These are phyloP conservation scores for Cydia pomonella DNA, from an alignment of 1,140 invertebrate genomes.

Conservation along the genomic window DNA sequence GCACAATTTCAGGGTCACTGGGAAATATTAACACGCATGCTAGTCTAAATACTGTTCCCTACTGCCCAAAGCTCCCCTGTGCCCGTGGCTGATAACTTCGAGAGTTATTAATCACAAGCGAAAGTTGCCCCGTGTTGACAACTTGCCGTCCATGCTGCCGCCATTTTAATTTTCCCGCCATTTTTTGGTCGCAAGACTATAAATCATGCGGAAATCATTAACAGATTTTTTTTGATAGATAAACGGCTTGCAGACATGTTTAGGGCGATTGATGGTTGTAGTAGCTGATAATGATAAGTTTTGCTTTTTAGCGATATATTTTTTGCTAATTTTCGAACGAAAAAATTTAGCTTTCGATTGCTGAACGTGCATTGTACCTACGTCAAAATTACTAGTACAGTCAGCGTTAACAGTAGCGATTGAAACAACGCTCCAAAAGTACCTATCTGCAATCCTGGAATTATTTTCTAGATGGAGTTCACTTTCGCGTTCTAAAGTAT, in stretches of 20 bases:
- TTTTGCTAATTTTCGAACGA: background rate
- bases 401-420: no score
- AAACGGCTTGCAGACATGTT: background rate
- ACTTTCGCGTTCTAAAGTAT: no score
- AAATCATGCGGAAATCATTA: slow-evolving; percentile 26
- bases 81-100: background rate
- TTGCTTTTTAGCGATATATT: background rate
- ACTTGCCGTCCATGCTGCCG: slow-evolving; percentile 1
- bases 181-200: slow-evolving; percentile 12
- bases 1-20: no score
- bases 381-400: no score
- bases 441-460: no score
- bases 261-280: slow-evolving; percentile 1
- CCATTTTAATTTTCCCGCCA: slow-evolving; percentile 27
- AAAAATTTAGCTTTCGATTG: background rate
- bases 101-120: slow-evolving; percentile 24
- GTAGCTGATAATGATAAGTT: background rate
- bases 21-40: no score
- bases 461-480: no score
- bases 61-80: background rate
- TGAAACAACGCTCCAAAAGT: no score
- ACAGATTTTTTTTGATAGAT: slow-evolving; percentile 10
- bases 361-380: no score
- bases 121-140: slow-evolving; percentile 20
- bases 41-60: background rate